Evolutionary conservation across 2,888 invertebrate genomes (phyloP), one percentile per base, ranked within the genome.

Genomic region (Pachliopta kotzebuea): DNA sequence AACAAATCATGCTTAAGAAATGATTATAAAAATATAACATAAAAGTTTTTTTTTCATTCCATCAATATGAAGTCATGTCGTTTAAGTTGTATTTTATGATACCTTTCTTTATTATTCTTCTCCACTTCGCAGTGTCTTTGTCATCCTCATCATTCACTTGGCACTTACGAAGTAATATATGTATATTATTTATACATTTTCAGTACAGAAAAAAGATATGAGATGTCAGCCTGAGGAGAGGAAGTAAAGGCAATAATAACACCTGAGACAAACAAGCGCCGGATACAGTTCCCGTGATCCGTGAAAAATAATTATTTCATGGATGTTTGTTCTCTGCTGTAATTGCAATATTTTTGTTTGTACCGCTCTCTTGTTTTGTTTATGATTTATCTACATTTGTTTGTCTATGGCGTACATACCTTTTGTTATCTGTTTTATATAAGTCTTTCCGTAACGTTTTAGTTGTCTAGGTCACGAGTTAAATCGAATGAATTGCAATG

Each of bases 221-320:
- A 62, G n/a, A 52, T 56, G 37, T 21, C 49, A 49, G 55, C 49
- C 50, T 55, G 50, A 49, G 23, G 57, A 54, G 21, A 57, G 45
- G 61, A 65, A 54, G 54, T 57, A 31, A 29, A 24, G 20, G 21
- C 53, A 57, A 65, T 58, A 65, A 65, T 58, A 65, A 65, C 65
- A 65, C 65, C 65, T 65, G 65, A 65, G 49, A 65, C 65, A 65
- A 65, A 65, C 65, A 61, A 61, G 49, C 14, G 23, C 53, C 42
- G 65, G 56, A 60, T 56, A 58, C 53, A 49, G 42, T 21, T 52
- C 53, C 65, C 60, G 31, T 42, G 60, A 65, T 60, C 53, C 60
- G 56, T 60, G 21, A 64, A 31, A 31, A 65, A 58, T 57, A 65
- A 65, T 65, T 65, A 65, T 61, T 61, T 58, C 56, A 61, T 50